These are phyloP conservation scores for Trissoscelio sp. DNA, from an alignment of 2,888 invertebrate species.

Conservation along the genomic window DNA sequence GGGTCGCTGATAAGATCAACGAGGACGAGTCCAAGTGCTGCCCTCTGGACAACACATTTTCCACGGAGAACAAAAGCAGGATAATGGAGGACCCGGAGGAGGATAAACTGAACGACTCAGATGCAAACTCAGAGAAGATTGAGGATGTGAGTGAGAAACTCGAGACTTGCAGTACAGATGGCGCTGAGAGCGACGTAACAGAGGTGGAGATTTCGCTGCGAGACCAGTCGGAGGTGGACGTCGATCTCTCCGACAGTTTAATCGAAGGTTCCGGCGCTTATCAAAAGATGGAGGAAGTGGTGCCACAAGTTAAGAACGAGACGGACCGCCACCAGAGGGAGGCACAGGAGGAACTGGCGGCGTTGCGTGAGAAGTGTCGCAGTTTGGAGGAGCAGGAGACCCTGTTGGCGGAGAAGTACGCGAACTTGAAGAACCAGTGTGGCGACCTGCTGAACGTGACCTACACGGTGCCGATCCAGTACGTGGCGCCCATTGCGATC, in stretches of 20 bases:
- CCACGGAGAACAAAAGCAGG: background rate
- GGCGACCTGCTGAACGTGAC: constrained; percentile 86
- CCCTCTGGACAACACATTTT: background rate
- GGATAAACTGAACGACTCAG: constrained; percentile 5
- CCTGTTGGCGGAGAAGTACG: constrained; percentile 86
- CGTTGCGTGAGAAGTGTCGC: constrained; percentile 88
- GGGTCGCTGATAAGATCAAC: background rate
- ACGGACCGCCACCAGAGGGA: background rate
- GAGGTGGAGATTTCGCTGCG: constrained; percentile 37
- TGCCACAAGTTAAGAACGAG: constrained; percentile 1
- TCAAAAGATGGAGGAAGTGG: background rate
- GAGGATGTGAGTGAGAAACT: constrained; percentile 42
- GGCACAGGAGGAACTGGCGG: constrained; percentile 32
- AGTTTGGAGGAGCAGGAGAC: constrained; percentile 87
- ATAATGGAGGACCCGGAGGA: constrained; percentile 1
- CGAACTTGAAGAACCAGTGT: constrained; percentile 86
- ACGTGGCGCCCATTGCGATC: constrained; percentile 86
- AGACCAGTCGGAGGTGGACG: background rate
- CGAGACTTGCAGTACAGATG: constrained; percentile 24
- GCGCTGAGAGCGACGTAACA: constrained; percentile 50
- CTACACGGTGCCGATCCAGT: constrained; percentile 86
- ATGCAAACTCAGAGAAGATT: constrained; percentile 14
- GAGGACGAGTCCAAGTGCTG: background rate
- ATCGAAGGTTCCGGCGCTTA: background rate
- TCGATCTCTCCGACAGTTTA: background rate